Evolutionary conservation across 2,888 invertebrate species (phyloP), one percentile per base, ranked within the genome.

Genomic region (Xestia ashworthii): DNA sequence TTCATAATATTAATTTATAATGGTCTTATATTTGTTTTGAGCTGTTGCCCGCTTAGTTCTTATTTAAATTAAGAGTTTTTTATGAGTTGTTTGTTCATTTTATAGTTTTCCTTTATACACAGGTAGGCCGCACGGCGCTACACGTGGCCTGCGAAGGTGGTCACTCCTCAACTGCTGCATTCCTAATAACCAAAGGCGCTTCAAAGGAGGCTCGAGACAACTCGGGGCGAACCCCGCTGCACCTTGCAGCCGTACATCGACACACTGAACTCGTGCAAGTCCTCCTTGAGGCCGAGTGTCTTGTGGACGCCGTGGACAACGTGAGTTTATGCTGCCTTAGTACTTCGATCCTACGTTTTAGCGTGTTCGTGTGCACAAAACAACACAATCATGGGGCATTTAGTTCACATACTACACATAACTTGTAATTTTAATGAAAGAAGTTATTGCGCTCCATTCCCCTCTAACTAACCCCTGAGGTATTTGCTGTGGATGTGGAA

Each of bases 201-300:
- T 97, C 98, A 78, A 97, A 98, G 87, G 98, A 98, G 89, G 97
- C 97, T 50, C 97, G 97, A 80, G 98, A 98, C 91, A 97, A 97
- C 88, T 97, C 97, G 25, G 98, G 98, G 22, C 98, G 97, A 88
- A 98, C 98, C 9, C 98, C 98, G 0, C 96, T 98, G 48, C 98
- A 98, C 91, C 97, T 98, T 71, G 98, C 98, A 0, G 98, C 98
- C 0, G 98, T 98, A 86, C 98, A 98, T 90, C 97, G 98, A 85
- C 98, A 98, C 90, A 97, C 98, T 0, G 97, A 97, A 84, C 97
- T 98, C 32, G 98, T 98, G n/a, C 97, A 97, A 83, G 94, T 97
- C 66, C 95, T 98, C 71, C 95, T 98, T 69, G 98, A 98, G 41
- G 97, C 97, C 46, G 98, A 98, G 19, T 98, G 98, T 69, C 96